phyloP scores from a whole-genome alignment of 37 sponge, comb jelly and placozoan genomes.

The Cladorhizidae sp. region DNA sequence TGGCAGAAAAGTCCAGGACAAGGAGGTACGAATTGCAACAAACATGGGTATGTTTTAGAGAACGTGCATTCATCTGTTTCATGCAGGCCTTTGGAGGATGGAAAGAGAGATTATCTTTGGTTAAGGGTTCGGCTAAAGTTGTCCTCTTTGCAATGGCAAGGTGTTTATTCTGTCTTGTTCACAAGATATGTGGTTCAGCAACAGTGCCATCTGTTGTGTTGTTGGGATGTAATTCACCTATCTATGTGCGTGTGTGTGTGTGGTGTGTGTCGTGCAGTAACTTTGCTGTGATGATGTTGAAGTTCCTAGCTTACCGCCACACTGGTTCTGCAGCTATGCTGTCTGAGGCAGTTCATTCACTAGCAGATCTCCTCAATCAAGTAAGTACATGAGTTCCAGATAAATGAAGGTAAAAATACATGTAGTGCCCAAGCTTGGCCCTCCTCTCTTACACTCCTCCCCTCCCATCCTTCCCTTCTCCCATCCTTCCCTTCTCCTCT shows the following conservation, averaged over 20 bases:
- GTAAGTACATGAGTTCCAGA: slow-evolving; percentile 34
- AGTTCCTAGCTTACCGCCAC: slow-evolving; percentile 83
- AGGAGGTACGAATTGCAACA: slow-evolving; percentile 32
- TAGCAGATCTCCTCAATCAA: slow-evolving; percentile 95
- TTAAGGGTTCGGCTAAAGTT: slow-evolving; percentile 86
- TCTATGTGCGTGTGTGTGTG: too few species aligned
- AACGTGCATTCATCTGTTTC: neutral
- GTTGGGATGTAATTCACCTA: too few species aligned
- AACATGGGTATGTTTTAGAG: neutral
- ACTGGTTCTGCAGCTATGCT: slow-evolving; percentile 96
- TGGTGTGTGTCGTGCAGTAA: slow-evolving; percentile 88
- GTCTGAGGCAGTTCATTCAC: slow-evolving; percentile 95
- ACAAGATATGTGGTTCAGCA: neutral
- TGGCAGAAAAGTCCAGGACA: slow-evolving; percentile 49
- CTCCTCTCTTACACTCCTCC: too few species aligned
- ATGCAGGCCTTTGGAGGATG: slow-evolving; percentile 64
- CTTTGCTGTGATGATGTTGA: slow-evolving; percentile 75
- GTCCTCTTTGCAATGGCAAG: slow-evolving; percentile 85
- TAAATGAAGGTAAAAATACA: too few species aligned
- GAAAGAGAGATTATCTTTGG: slow-evolving; percentile 64
- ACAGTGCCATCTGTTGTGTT: neutral
- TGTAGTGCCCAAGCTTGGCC: too few species aligned
- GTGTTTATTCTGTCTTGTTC: slow-evolving; percentile 22
- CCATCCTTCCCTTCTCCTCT: too few species aligned
- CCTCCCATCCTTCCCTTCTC: too few species aligned